A percentile compares a stretch with the other conserved stretches of the same genome.
Conservation (phyloP, 2,113 vertebrate species). For the Gymnobelideus leadbeateri region DNA sequence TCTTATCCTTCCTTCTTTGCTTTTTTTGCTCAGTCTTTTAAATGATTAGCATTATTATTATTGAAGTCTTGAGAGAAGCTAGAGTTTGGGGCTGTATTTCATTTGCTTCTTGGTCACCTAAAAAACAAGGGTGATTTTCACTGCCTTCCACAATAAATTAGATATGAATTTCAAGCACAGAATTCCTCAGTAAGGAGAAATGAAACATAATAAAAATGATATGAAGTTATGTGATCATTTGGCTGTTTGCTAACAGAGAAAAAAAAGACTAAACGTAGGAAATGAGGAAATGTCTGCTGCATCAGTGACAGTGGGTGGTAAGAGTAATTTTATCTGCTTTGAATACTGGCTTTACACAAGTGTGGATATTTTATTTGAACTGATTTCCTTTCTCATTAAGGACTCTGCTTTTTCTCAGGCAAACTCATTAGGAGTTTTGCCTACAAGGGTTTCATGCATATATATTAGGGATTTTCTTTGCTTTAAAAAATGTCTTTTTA, state of each 20-base stretch:
- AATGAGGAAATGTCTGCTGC: conserved; percentile 64
- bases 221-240: conserved; percentile 62
- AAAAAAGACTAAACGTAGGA: conserved; percentile 54
- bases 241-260: conserved; percentile 60
- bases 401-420: not conserved
- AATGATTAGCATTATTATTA: conserved; percentile 51
- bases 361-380: not conserved
- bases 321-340: conserved; percentile 34
- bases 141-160: conserved; percentile 61
- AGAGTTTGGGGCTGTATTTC: conserved; percentile 59
- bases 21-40: conserved; percentile 41
- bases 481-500: not conserved
- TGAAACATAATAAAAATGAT: conserved; percentile 53
- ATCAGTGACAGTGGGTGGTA: conserved; percentile 28
- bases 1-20: conserved; percentile 40
- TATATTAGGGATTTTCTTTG: not conserved
- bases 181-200: conserved; percentile 44
- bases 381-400: conserved; percentile 34
- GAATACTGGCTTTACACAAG: conserved; percentile 28
- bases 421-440: not conserved
- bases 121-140: conserved; percentile 61
- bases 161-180: conserved; percentile 56
- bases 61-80: conserved; percentile 21
- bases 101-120: conserved; percentile 65
- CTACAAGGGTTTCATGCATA: not conserved